Conservation (phyloP, 2,888 invertebrate genomes). For the Euzophera pinguis region DNA sequence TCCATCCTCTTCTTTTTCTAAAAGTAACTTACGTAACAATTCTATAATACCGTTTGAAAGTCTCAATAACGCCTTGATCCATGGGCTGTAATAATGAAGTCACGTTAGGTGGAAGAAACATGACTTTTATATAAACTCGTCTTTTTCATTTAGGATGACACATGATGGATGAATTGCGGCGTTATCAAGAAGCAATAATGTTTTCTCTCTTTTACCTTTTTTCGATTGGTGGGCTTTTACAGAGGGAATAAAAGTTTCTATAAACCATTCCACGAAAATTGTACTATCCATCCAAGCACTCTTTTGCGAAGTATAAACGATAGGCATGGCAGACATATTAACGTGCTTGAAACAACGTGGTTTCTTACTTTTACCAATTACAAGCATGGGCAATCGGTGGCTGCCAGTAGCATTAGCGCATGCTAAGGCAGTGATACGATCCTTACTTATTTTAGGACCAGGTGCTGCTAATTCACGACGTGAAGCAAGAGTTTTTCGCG, state of each 20-base stretch:
- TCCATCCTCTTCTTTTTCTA: conserved; percentile 21
- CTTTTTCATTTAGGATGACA: conserved; percentile 24
- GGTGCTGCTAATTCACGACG: background rate
- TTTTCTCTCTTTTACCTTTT: conserved; percentile 25
- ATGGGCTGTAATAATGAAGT: conserved; percentile 24
- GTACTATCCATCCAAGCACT: background rate
- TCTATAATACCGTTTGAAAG: conserved; percentile 25
- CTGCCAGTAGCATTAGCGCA: background rate
- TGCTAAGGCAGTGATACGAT: background rate
- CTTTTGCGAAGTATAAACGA: conserved; percentile 16
- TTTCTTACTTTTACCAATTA: conserved; percentile 24
- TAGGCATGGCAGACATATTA: conserved; percentile 24
- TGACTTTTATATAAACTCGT: conserved; percentile 22
- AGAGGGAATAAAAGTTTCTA: conserved; percentile 22
- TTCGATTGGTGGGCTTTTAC: conserved; percentile 22
- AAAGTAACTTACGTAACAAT: conserved; percentile 24
- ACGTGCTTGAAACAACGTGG: conserved; percentile 23
- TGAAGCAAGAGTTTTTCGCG: conserved; percentile 17
- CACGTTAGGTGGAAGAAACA: conserved; percentile 24
- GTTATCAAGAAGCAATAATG: conserved; percentile 24
- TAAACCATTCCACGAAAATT: conserved; percentile 14
- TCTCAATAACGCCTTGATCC: conserved; percentile 25
- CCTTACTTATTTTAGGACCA: conserved; percentile 10
- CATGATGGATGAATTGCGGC: conserved; percentile 25
- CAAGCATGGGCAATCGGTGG: conserved; percentile 20